Base-by-base conservation (phyloP, 2,113 vertebrate species). In the Eolophus roseicapilla region DNA sequence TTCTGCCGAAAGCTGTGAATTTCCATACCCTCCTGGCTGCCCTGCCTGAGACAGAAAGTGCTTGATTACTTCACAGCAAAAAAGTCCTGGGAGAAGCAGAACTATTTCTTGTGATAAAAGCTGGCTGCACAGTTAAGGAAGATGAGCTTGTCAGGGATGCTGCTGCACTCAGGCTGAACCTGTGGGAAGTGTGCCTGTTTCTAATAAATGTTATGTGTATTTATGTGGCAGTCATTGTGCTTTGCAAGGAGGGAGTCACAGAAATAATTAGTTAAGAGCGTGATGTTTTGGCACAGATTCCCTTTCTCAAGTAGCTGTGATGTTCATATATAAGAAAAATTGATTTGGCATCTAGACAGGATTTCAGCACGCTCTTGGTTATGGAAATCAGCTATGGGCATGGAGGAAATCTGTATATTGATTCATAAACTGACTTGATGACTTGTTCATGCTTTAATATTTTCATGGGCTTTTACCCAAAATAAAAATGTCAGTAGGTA, bases 181-280 rank as follows among this genome's bases (percentile, higher is more conserved):
- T 91, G 89, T 88, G 97, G 90, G 95, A 97, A 95, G 85, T 67
- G 78, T 93, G 96, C 74, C 93, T 96, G 89, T 62, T 90, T 78
- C 78, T 92, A 97, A 91, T 96, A 87, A 92, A 77, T 86, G 59
- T 85, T 67, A 53, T 95, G 90, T 87, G 90, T 84, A 90, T 94
- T 95, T 92, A 91, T 92, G 86, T 91, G 84, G 73, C 95, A 97
- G 82, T 88, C 86, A 92, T 93, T 91, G 94, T 92, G 81, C 79
- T 91, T 88, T 91, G 84, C 82, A 86, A 96, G 82, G 55, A 90
- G 81, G 85, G 86, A 97, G 91, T 96, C 79, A 74, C 91, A 96
- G 95, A 95, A 97, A 96, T 95, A 96, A 96, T 97, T 97, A 96
- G 94, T 96, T 94, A 96, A 96, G 92, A 96, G 96, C 52, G 41